Conservation (phyloP, 2,888 invertebrate species). For the Catonia carolina region DNA sequence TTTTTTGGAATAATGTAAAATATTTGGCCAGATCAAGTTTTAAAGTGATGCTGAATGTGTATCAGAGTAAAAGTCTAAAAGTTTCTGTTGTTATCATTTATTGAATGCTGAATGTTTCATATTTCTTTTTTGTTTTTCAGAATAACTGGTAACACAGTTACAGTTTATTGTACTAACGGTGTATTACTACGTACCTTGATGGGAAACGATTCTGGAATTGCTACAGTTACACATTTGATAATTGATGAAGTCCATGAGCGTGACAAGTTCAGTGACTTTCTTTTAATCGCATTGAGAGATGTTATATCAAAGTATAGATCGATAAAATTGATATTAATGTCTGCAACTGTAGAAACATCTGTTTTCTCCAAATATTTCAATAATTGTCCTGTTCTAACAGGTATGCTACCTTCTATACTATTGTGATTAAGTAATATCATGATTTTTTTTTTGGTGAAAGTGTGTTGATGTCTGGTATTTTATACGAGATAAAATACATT, state of each 20-base stretch:
- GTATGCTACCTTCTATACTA: no score
- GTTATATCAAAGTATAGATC: constrained; percentile 61
- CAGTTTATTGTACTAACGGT: constrained; percentile 90
- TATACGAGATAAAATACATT: no score
- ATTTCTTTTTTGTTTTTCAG: constrained; percentile 45
- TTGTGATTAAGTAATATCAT: no score
- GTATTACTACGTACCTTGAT: constrained; percentile 82
- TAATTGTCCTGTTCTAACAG: constrained; percentile 61
- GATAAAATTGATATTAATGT: constrained; percentile 85
- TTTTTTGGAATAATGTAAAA: no score
- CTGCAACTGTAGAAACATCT: constrained; percentile 81
- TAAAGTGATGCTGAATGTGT: no score
- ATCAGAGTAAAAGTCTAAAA: no score
- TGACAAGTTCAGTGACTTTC: constrained; percentile 87
- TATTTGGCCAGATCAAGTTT: no score
- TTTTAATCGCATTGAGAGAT: constrained; percentile 77
- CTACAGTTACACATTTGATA: constrained; percentile 74
- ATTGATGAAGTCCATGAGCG: constrained; percentile 96
- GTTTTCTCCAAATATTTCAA: constrained; percentile 80
- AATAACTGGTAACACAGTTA: constrained; percentile 67
- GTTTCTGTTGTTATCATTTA: no score
- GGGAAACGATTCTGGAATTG: constrained; percentile 61
- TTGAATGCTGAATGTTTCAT: no score
- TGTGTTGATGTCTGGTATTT: no score
- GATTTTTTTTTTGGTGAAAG: no score